These are phyloP conservation scores for Amphiura filiformis DNA, from an alignment of 35 echinoderm and acorn worm genomes.

Conservation along the genomic window DNA sequence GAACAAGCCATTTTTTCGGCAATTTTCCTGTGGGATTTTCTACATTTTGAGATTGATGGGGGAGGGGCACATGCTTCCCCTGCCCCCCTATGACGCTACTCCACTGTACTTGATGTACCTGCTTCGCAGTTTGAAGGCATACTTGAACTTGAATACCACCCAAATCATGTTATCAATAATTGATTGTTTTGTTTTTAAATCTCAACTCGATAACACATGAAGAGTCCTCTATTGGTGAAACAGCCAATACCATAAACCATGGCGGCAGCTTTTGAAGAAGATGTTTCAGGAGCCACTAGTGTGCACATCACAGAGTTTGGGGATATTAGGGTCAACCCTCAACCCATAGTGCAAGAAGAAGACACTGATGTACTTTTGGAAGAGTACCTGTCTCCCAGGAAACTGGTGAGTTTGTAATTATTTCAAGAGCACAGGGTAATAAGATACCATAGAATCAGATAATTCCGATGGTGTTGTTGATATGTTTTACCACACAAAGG, in stretches of 20 bases:
- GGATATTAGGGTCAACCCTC: slow-evolving; percentile 71
- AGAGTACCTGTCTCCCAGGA: slow-evolving; percentile 92
- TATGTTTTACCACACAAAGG: not conserved
- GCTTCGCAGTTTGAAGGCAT: too few relatives aligned
- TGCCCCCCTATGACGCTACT: too few relatives aligned
- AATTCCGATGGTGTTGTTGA: not conserved
- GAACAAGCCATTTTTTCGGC: too few relatives aligned
- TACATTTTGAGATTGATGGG: too few relatives aligned
- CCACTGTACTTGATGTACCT: too few relatives aligned
- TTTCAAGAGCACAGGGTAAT: not conserved
- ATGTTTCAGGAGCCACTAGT: not conserved
- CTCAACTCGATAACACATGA: too few relatives aligned
- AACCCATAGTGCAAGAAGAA: slow-evolving; percentile 75
- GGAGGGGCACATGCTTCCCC: too few relatives aligned
- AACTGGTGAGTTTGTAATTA: slow-evolving; percentile 86
- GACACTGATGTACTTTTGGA: slow-evolving; percentile 79
- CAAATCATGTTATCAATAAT: too few relatives aligned
- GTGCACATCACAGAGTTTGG: slow-evolving; percentile 93
- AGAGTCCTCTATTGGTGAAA: too few relatives aligned
- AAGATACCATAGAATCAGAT: not conserved
- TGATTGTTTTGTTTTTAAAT: too few relatives aligned
- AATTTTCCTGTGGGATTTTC: too few relatives aligned
- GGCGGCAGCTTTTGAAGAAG: not conserved
- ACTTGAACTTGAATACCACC: too few relatives aligned
- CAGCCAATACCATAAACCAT: not conserved